Conservation (phyloP, 2,888 invertebrate genomes). For the Actias luna region DNA sequence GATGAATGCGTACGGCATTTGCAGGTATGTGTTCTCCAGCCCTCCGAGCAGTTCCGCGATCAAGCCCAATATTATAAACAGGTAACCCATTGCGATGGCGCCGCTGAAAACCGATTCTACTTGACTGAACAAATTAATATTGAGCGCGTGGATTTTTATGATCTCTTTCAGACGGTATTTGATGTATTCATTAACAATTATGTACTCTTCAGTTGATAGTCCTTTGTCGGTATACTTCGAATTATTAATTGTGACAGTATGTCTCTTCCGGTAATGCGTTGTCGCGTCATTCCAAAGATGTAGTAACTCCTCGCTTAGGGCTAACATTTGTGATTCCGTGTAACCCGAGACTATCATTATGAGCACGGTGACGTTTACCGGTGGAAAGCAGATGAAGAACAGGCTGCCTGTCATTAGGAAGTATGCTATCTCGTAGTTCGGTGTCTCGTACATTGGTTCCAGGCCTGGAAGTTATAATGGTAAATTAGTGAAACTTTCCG, state of each 20-base stretch:
- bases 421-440: conserved; percentile 52
- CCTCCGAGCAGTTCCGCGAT: conserved; percentile 45
- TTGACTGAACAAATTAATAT: conserved; percentile 34
- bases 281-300: conserved; percentile 49
- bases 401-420: conserved; percentile 29
- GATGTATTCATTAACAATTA: conserved; percentile 30
- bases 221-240: background rate
- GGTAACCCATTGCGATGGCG: conserved; percentile 44
- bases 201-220: conserved; percentile 17
- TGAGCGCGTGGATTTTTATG: conserved; percentile 33
- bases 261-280: conserved; percentile 30
- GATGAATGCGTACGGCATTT: conserved; percentile 45
- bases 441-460: conserved; percentile 52
- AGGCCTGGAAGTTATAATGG: conserved; percentile 45
- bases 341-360: conserved; percentile 52
- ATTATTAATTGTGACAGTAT: conserved; percentile 23
- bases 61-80: conserved; percentile 36
- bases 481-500: background rate
- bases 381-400: conserved; percentile 38
- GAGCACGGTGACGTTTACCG: conserved; percentile 47
- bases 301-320: conserved; percentile 49
- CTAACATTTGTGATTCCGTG: conserved; percentile 54
- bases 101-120: conserved; percentile 40
- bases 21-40: conserved; percentile 47
- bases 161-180: conserved; percentile 32